phyloP scores from a whole-genome alignment of 2,797 vertebrate genomes.

The Pangasius macronema region DNA sequence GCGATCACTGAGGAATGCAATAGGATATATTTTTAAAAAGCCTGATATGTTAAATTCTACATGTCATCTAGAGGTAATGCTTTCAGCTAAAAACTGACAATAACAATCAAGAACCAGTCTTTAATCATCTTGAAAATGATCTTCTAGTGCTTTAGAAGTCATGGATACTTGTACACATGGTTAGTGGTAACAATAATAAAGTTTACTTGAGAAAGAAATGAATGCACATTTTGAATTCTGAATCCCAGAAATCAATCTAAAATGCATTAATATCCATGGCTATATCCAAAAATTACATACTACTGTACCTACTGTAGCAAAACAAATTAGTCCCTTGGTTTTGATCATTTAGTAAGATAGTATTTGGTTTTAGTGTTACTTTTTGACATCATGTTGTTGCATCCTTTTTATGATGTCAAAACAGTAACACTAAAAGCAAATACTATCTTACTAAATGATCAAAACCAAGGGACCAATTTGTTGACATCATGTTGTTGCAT shows the following conservation, averaged over 20 bases:
- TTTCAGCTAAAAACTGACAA: background rate
- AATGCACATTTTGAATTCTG: background rate
- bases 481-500: too few relatives aligned
- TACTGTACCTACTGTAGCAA: too few relatives aligned
- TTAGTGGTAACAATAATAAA: background rate
- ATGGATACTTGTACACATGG: background rate
- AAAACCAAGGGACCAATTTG: too few relatives aligned
- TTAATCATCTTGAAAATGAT: background rate
- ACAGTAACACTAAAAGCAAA: too few relatives aligned
- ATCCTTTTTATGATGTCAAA: too few relatives aligned
- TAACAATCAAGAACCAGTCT: background rate
- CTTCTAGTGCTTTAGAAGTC: background rate
- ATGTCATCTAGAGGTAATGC: background rate
- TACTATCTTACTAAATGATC: too few relatives aligned
- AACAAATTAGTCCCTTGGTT: background rate
- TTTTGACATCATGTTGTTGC: background rate
- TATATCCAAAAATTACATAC: background rate
- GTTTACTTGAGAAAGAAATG: background rate
- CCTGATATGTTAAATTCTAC: background rate
- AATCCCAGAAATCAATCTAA: background rate
- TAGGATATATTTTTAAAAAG: background rate
- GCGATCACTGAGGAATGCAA: slow-evolving; percentile 12
- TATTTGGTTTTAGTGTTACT: background rate
- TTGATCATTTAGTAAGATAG: background rate
- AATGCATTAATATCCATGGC: background rate